Base-by-base conservation (phyloP, 2,797 vertebrate species). In the Neosilurus mollespiculum region DNA sequence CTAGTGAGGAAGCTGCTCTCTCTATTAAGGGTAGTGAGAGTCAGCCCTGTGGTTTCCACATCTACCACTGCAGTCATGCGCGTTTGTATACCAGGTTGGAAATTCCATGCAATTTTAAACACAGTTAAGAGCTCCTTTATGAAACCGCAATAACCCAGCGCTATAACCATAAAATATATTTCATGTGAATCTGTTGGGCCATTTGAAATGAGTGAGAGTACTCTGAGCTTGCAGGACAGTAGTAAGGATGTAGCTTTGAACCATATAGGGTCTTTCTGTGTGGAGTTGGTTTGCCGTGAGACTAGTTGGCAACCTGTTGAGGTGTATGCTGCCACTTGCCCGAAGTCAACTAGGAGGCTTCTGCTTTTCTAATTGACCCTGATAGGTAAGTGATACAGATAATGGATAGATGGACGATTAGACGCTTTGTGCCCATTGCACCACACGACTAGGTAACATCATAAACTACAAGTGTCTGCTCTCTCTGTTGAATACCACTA, bases 81-180 rank as follows among this genome's bases (percentile, higher is more conserved):
- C 22, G 72, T 1, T 26, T 9, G 1, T 14, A 20, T 15, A 77
- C 11, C 56, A 61, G 75, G 1, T 18, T 49, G 59, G 58, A 78
- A 62, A 49, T 62, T 59, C 37, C 59, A 34, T 62, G 37, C n/a
- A 15, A 37, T 16, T 16, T 18, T 78, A 43, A 64, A n/a, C 3
- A 9, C 59, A 64, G 18, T 26, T 51, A 24, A 26, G 12, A 24
- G 8, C 20, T 22, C 8, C 4, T 78, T 78, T 18, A 64, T 64
- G n/a, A 65, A 78, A 53, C 14, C 7, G 9, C n/a, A 78, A 78
- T 37, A 53, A 51, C 4, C 16, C 37, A 64, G 59, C 3, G 1
- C 76, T 65, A 53, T 11, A 64, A 51, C 37, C n/a, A 64, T 22
- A 64, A 78, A 77, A n/a, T 43, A n/a, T n/a, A n/a, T n/a, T n/a